Percentiles rank a stretch among this genome's conserved stretches.
Evolutionary conservation across 2,113 vertebrate species (phyloP).

Genomic region (Lipophrys pholis): DNA sequence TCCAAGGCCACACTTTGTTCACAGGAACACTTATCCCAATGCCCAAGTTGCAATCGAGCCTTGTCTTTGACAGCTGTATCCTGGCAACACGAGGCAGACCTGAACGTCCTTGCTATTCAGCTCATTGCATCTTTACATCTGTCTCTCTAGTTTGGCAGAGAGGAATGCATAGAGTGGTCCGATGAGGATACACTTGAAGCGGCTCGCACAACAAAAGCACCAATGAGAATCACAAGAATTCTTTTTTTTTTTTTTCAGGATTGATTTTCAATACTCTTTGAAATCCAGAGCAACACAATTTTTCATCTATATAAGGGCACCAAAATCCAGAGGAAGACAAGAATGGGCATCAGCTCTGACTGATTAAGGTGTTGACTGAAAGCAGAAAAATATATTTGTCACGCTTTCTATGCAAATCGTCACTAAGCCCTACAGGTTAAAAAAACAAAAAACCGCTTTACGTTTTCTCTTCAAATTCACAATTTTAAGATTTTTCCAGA

Average conservation of each 20-base stretch:
- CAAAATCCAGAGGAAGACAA: not conserved
- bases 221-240: not conserved
- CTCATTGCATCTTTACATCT: constrained; percentile 74
- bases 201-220: constrained; percentile 55
- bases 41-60: constrained; percentile 46
- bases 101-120: constrained; percentile 73
- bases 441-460: not conserved
- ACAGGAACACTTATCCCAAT: constrained; percentile 58
- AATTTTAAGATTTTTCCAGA: not conserved
- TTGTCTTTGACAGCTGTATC: constrained; percentile 73
- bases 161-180: constrained; percentile 64
- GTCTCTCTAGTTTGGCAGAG: constrained; percentile 58
- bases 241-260: constrained; percentile 9
- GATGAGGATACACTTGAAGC: constrained; percentile 68
- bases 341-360: not conserved
- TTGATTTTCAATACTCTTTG: not conserved
- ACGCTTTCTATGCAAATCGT: constrained; percentile 1
- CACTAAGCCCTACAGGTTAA: constrained; percentile 9
- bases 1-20: constrained; percentile 44
- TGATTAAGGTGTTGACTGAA: constrained; percentile 4
- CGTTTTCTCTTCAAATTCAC: not conserved
- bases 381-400: not conserved
- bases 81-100: constrained; percentile 80
- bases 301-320: not conserved
- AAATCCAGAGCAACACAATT: not conserved